phyloP scores from a whole-genome alignment of 2,113 vertebrate species.

The Anhinga anhinga region DNA sequence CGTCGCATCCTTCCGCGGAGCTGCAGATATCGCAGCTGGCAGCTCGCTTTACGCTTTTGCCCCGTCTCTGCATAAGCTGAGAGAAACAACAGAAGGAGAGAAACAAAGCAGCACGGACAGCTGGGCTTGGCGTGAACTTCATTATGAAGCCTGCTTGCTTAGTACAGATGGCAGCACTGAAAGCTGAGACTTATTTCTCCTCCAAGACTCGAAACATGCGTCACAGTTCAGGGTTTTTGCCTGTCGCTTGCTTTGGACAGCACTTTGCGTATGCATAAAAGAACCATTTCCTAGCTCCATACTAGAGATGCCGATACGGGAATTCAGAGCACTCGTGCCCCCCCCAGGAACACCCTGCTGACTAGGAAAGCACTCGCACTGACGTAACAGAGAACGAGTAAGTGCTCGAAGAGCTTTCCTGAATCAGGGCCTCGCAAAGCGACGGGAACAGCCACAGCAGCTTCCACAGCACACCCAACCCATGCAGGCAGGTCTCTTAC shows the following conservation, averaged over 20 bases:
- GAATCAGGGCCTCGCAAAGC: background rate
- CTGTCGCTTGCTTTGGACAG: background rate
- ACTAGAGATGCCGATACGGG: background rate
- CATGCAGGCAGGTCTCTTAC: slow-evolving; percentile 41
- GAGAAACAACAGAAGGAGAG: slow-evolving; percentile 33
- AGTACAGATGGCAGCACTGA: background rate
- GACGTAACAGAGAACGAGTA: background rate
- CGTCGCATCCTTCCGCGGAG: background rate
- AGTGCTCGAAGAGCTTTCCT: background rate
- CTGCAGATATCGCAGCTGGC: background rate
- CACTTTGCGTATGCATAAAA: background rate
- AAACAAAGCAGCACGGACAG: slow-evolving; percentile 30
- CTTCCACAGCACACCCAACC: background rate
- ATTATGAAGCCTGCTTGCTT: background rate
- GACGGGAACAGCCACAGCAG: background rate
- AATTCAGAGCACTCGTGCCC: background rate
- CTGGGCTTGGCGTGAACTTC: slow-evolving; percentile 8
- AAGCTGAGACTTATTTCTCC: background rate
- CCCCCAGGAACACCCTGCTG: background rate
- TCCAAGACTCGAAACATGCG: background rate
- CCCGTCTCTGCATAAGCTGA: background rate
- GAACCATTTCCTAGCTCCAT: background rate
- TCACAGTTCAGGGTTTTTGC: background rate
- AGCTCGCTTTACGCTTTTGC: background rate
- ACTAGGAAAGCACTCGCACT: background rate